Evolutionary conservation across 2,888 invertebrate genomes (phyloP), one percentile per base, ranked within the genome.

Genomic region (Spisula subtruncata): DNA sequence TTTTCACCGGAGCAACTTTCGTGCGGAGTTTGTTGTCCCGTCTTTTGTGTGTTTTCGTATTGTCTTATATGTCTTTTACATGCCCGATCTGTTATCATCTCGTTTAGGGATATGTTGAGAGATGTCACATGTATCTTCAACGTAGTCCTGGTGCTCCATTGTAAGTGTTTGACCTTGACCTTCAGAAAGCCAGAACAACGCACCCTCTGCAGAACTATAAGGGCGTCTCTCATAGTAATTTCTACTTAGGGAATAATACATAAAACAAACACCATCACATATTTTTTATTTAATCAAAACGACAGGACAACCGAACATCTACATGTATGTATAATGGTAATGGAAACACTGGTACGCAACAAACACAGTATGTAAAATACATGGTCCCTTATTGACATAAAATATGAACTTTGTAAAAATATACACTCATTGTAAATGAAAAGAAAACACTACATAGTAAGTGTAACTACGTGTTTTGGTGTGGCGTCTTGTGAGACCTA

Each of bases 221-320:
- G n/a, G n/a, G n/a, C n/a, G n/a, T n/a, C n/a, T n/a, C n/a, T n/a
- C n/a, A n/a, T n/a, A n/a, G 29, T 71, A 2, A 16, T 71, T 71
- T 16, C 32, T 32, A 32, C 8, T 1, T 35, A 75, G 29, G 2
- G 35, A 75, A 75, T 0, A 75, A 75, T 14, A 75, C 32, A 75
- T 35, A 5, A 32, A 75, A 16, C 16, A 75, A 75, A 75, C 75
- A 75, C 32, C 35, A 75, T 75, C 75, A 75, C 32, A 75, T 75
- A 75, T 75, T 41, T 41, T 5, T 41, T 41, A 41, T 41, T 75
- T 75, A 75, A 75, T 75, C 35, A 16, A 75, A 35, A 75, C 29
- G 29, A 75, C 75, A 75, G 35, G 35, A 75, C 18, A 75, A 75
- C 60, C n/a, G 10, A 66, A 66, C 60, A 66, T 51, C 51, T 51